A percentile compares a stretch with the other conserved stretches of the same genome.
phyloP scores from a whole-genome alignment of 1,140 invertebrate species.

The Drosophila pseudoananassae region DNA sequence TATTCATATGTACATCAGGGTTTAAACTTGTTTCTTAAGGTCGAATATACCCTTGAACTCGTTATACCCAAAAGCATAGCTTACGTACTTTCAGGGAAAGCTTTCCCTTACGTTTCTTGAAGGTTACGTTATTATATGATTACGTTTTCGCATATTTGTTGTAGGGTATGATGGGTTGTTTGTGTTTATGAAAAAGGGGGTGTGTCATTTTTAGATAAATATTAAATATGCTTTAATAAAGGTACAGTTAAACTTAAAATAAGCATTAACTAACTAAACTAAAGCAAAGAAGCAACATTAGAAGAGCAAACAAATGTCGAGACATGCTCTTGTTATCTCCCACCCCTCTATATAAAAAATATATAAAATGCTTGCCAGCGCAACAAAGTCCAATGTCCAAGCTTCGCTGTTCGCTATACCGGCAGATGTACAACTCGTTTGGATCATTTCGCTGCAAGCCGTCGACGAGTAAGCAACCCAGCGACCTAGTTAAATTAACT shows the following conservation, averaged over 20 bases:
- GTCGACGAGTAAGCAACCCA: conserved; percentile 42
- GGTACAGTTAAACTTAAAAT: not conserved
- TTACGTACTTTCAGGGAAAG: conserved; percentile 22
- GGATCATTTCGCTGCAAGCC: conserved; percentile 54
- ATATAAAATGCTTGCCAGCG: conserved; percentile 25
- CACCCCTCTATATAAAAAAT: conserved; percentile 1
- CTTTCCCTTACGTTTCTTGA: conserved; percentile 23
- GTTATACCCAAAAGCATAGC: not conserved
- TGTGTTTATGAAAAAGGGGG: conserved; percentile 18
- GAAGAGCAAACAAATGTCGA: conserved; percentile 15
- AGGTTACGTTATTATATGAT: not conserved
- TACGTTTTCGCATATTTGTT: conserved; percentile 16
- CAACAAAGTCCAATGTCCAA: conserved; percentile 62
- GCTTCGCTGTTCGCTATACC: conserved; percentile 24
- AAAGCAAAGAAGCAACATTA: not conserved
- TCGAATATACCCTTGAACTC: conserved; percentile 16
- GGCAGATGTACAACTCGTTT: conserved; percentile 47
- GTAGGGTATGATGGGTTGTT: conserved; percentile 13
- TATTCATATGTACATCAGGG: too few species aligned
- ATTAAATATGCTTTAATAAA: not conserved
- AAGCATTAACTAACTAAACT: not conserved
- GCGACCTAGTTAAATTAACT: conserved; percentile 47
- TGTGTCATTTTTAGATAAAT: conserved; percentile 11
- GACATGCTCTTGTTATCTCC: conserved; percentile 21
- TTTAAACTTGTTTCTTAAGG: not conserved